Evolutionary conservation across 2,113 vertebrate genomes (phyloP).

Genomic region (Hippocampus comes): DNA sequence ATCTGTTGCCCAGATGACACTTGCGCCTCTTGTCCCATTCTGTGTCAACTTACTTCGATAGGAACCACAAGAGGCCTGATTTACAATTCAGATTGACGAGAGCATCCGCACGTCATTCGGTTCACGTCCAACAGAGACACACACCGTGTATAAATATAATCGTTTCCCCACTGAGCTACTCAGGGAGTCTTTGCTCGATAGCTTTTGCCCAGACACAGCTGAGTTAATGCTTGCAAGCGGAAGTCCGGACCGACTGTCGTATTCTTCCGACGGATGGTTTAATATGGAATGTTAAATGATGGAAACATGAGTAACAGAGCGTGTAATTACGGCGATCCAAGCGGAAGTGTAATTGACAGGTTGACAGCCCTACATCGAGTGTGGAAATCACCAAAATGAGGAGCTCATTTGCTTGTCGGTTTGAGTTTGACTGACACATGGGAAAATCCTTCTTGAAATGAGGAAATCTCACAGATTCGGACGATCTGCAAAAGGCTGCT

Average conservation of each 20-base stretch:
- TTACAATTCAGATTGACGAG: not conserved
- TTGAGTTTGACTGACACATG: constrained; percentile 50
- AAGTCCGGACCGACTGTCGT: constrained; percentile 4
- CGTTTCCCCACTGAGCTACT: constrained; percentile 29
- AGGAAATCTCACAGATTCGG: constrained; percentile 18
- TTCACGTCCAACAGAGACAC: not conserved
- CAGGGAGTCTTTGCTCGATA: constrained; percentile 18
- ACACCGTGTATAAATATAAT: constrained; percentile 12
- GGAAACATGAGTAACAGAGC: constrained; percentile 34
- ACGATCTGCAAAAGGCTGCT: not conserved
- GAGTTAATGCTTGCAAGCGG: constrained; percentile 7
- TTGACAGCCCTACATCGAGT: constrained; percentile 25
- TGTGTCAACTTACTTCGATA: constrained; percentile 30
- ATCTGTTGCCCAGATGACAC: constrained; percentile 54
- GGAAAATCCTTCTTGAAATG: constrained; percentile 25
- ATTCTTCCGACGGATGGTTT: constrained; percentile 25
- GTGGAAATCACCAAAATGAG: constrained; percentile 31
- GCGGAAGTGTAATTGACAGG: constrained; percentile 52
- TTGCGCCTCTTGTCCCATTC: constrained; percentile 39
- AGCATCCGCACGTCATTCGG: not conserved
- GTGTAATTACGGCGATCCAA: constrained; percentile 37
- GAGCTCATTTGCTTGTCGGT: constrained; percentile 40
- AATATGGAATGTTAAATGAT: constrained; percentile 38
- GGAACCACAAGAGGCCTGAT: constrained; percentile 26
- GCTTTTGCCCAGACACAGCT: constrained; percentile 31